A percentile compares a stretch with the other conserved stretches of the same genome.
phyloP scores from a whole-genome alignment of 2,888 invertebrate species.

The Colostygia pectinataria region DNA sequence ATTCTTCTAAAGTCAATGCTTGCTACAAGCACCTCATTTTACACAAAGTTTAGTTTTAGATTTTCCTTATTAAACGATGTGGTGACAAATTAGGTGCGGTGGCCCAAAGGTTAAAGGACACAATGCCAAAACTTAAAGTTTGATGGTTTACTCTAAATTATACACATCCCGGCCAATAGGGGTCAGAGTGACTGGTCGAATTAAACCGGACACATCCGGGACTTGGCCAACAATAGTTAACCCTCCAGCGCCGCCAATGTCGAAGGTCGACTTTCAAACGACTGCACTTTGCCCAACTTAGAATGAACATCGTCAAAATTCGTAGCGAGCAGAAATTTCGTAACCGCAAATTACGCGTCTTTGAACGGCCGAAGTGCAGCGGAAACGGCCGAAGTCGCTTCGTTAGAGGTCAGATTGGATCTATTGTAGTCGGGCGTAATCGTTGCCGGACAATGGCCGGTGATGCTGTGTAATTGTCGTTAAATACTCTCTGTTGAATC shows the following conservation, averaged over 20 bases:
- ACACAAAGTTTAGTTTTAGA: not conserved
- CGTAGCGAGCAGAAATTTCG: conserved; percentile 66
- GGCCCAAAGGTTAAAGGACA: conserved; percentile 28
- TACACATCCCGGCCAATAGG: conserved; percentile 45
- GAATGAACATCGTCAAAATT: conserved; percentile 60
- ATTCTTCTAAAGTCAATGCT: too few relatives aligned
- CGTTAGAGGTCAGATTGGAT: conserved; percentile 74
- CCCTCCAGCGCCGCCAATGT: conserved; percentile 35
- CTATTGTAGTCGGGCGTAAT: conserved; percentile 74
- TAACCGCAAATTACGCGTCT: conserved; percentile 78
- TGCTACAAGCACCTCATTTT: too few relatives aligned
- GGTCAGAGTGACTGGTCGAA: conserved; percentile 52
- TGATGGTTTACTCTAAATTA: conserved; percentile 37
- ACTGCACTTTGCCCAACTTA: conserved; percentile 55
- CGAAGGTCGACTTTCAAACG: conserved; percentile 65
- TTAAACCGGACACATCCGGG: conserved; percentile 51
- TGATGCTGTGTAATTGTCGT: conserved; percentile 74
- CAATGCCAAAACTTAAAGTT: conserved; percentile 33
- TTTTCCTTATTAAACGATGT: conserved; percentile 3
- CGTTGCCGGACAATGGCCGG: conserved; percentile 74
- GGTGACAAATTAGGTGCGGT: conserved; percentile 11
- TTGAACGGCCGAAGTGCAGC: conserved; percentile 68
- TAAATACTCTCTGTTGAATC: conserved; percentile 70
- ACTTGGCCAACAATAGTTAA: conserved; percentile 58
- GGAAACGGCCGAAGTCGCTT: conserved; percentile 77